A percentile compares a stretch with the other conserved stretches of the same genome.
These are phyloP conservation scores for Danio kyathit DNA, from an alignment of 2,797 vertebrate genomes.

Conservation along the genomic window DNA sequence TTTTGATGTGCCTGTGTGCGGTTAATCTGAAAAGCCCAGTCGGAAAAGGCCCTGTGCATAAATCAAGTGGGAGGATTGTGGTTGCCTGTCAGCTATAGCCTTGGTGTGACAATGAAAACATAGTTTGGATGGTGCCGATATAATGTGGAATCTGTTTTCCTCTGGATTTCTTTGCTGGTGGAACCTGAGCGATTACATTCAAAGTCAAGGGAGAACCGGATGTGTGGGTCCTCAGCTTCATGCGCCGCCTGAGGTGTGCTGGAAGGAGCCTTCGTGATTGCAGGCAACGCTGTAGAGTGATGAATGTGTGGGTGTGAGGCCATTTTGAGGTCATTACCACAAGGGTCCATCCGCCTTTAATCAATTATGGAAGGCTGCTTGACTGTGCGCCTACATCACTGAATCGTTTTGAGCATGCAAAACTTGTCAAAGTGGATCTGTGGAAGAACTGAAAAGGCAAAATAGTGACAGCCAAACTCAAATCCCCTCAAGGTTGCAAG, in stretches of 20 bases:
- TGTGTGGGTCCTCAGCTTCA: slow-evolving; percentile 38
- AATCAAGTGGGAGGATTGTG: slow-evolving; percentile 59
- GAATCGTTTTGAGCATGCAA: slow-evolving; percentile 22
- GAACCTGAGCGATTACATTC: slow-evolving; percentile 51
- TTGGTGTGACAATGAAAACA: slow-evolving; percentile 58
- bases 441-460: slow-evolving; percentile 13
- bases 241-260: slow-evolving; percentile 42
- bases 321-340: slow-evolving; percentile 47
- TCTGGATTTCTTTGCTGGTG: slow-evolving; percentile 31
- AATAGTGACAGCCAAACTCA: not conserved
- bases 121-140: slow-evolving; percentile 50
- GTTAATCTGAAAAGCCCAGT: slow-evolving; percentile 65
- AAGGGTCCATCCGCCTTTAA: slow-evolving; percentile 47
- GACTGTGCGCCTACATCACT: slow-evolving; percentile 29
- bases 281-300: slow-evolving; percentile 17
- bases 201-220: slow-evolving; percentile 46
- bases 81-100: slow-evolving; percentile 50
- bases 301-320: slow-evolving; percentile 51
- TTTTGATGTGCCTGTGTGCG: slow-evolving; percentile 65
- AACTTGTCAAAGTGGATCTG: slow-evolving; percentile 30
- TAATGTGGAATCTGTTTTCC: slow-evolving; percentile 44
- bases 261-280: slow-evolving; percentile 43
- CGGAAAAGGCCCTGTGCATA: slow-evolving; percentile 58
- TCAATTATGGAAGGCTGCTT: slow-evolving; percentile 51
- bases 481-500: slow-evolving; percentile 20